Evolutionary conservation across 2,113 vertebrate species (phyloP).

Genomic region (Zosterops hypoxanthus): DNA sequence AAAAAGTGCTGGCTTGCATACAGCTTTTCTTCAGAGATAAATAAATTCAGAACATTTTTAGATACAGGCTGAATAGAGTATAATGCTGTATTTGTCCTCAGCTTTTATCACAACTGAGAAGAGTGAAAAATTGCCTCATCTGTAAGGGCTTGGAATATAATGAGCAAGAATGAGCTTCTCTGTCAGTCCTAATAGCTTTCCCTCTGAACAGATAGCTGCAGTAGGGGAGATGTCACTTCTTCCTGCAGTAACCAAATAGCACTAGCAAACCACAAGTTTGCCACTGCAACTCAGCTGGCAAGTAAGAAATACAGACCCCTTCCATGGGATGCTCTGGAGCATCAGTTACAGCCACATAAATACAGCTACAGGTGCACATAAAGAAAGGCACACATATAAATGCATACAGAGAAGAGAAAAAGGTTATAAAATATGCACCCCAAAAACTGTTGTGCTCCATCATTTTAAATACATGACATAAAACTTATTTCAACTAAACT

Average conservation of each 20-base stretch:
- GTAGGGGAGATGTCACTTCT: neutral
- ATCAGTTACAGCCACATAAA: neutral
- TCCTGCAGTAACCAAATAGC: neutral
- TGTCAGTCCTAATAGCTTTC: conserved; percentile 24
- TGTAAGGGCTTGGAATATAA: conserved; percentile 29
- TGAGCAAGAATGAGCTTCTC: conserved; percentile 44
- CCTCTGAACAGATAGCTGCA: conserved; percentile 2
- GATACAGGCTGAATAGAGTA: neutral
- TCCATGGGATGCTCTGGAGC: neutral
- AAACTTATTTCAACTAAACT: neutral
- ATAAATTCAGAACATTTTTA: conserved; percentile 36
- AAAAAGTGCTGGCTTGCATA: neutral
- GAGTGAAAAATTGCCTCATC: conserved; percentile 51
- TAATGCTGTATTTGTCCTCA: conserved; percentile 45
- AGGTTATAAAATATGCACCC: neutral
- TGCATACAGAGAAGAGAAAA: neutral
- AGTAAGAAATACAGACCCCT: neutral
- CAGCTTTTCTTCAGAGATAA: conserved; percentile 30
- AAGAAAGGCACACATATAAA: neutral
- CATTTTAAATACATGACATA: neutral
- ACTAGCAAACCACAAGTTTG: neutral
- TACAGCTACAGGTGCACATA: neutral
- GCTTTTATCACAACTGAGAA: conserved; percentile 35
- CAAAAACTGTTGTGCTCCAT: neutral
- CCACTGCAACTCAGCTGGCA: neutral